These are phyloP conservation scores for Sitobion miscanthi DNA, from an alignment of 1,140 invertebrate genomes.

Conservation along the genomic window DNA sequence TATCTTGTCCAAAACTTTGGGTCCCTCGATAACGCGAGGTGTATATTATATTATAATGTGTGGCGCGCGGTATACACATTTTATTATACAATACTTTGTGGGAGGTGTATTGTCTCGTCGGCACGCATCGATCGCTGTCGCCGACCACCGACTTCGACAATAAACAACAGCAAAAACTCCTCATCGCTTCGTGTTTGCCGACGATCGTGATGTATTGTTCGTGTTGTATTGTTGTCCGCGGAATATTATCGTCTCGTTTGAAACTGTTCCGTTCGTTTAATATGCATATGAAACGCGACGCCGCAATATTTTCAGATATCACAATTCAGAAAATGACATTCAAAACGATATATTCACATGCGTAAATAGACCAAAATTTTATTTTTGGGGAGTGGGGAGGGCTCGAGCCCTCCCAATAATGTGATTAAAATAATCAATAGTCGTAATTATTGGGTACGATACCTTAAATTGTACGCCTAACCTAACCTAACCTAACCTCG, in stretches of 20 bases:
- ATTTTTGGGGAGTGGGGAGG: no score
- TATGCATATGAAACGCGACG: background rate
- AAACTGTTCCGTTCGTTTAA: background rate
- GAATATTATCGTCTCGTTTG: background rate
- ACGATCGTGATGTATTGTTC: background rate
- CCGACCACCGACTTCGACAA: background rate
- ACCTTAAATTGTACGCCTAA: no score
- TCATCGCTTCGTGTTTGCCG: background rate
- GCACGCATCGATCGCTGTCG: background rate
- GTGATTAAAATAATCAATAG: no score
- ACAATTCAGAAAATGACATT: no score
- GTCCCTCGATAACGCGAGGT: background rate
- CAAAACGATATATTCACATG: no score
- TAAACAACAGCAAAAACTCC: background rate
- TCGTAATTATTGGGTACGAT: no score
- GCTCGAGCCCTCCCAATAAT: no score
- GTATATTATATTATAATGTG: background rate
- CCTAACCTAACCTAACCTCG: no score
- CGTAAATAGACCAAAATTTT: no score
- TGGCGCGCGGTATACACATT: background rate
- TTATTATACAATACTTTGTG: background rate
- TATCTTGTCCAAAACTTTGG: background rate
- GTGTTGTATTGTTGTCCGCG: background rate
- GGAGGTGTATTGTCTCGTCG: background rate
- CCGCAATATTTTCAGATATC: no score